phyloP scores from a whole-genome alignment of 2,113 vertebrate genomes.

The Echinops telfairi region DNA sequence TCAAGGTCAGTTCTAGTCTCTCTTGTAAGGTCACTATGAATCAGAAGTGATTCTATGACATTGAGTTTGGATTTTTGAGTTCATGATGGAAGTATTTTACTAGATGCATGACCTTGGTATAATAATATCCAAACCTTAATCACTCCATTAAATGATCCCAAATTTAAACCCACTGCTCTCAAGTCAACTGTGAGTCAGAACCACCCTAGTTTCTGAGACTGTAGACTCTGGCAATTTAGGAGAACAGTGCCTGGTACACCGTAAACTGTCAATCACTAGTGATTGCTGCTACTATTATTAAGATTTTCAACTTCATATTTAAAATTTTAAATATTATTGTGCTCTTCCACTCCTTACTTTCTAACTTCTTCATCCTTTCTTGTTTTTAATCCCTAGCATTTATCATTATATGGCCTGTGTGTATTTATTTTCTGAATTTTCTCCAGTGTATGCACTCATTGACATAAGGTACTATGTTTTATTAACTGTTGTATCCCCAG shows the following conservation, averaged over 20 bases:
- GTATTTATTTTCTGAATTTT: conserved; percentile 21
- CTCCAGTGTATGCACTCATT: not conserved
- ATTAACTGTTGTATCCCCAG: not conserved
- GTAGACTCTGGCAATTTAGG: not conserved
- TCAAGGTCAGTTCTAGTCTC: too few species aligned
- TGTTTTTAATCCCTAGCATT: not conserved
- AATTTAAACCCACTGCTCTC: too few species aligned
- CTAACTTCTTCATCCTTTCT: not conserved
- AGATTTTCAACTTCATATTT: conserved; percentile 7
- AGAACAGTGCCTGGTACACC: not conserved
- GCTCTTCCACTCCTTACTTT: too few species aligned
- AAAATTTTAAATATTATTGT: not conserved
- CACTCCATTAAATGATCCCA: not conserved
- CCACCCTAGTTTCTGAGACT: too few species aligned
- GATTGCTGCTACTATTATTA: not conserved
- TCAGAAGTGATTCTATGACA: too few species aligned
- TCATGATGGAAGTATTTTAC: not conserved
- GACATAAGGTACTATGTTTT: not conserved
- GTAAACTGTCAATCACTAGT: not conserved
- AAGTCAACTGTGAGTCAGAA: too few species aligned
- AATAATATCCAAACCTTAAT: not conserved
- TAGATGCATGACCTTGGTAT: not conserved
- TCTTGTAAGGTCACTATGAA: too few species aligned
- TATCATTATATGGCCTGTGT: not conserved
- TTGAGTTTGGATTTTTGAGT: not conserved